phyloP scores from a whole-genome alignment of 2,888 invertebrate species.

The Cheilosia grossa region DNA sequence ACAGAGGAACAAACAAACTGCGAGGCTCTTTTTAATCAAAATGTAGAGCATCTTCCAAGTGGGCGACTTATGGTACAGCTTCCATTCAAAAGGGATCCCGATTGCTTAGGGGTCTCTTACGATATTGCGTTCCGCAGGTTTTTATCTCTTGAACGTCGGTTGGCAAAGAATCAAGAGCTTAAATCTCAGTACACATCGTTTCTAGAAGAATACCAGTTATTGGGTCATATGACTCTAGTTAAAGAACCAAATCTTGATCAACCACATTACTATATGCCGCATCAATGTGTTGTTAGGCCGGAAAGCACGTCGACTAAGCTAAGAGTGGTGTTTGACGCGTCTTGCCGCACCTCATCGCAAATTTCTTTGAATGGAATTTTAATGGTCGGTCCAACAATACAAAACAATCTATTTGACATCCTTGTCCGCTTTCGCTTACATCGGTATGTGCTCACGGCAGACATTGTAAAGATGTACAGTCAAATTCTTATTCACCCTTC shows the following conservation, averaged over 20 bases:
- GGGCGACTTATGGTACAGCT: background rate
- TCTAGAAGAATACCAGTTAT: no score
- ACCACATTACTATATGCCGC: background rate
- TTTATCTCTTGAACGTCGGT: no score
- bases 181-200: no score
- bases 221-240: no score
- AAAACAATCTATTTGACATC: no score
- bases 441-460: background rate
- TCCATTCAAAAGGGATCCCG: no score
- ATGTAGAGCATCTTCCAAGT: background rate
- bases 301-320: background rate
- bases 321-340: background rate
- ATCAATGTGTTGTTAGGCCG: conserved; percentile 10
- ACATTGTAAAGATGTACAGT: background rate
- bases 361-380: background rate
- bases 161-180: no score
- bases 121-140: no score
- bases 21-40: background rate
- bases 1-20: background rate
- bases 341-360: background rate
- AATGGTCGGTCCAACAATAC: background rate
- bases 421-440: background rate
- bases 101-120: no score
- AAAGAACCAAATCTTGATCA: conserved; percentile 2
- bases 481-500: background rate